Evolutionary conservation across 2,888 invertebrate genomes (phyloP), one percentile per base, ranked within the genome.

Genomic region (Epistrophe eligans): DNA sequence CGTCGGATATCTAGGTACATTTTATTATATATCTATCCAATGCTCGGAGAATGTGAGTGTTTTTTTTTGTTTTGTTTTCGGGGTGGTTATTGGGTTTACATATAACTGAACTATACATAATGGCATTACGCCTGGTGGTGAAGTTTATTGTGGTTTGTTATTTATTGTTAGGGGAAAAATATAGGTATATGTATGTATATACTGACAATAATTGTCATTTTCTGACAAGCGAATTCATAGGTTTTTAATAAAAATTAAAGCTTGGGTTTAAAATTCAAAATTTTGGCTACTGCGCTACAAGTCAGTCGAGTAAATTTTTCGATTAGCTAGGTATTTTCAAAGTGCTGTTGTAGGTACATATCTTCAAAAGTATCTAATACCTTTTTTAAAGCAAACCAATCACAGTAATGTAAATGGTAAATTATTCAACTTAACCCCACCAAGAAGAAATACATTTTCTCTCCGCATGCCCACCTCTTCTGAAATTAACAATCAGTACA

Each of bases 111-210:
- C 24, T n/a, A 24, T 24, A 24, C 24, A 48, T 45, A n/a, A 17
- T n/a, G 24, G 8, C 45, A 67, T 73, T 62, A 77, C 84, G 84
- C 62, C 40, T 81, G 81, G 81, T 24, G 24, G 24, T 73, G 81
- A 17, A 28, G 24, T 43, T 8, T 50, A 11, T 24, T 15, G 5
- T 43, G 11, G 43, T 15, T 48, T 48, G 8, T n/a, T 15, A 15
- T 43, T n/a, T 15, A 15, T 43, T n/a, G n/a, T 43, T n/a, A 45
- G 4, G 48, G 48, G 48, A 32, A 32, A 6, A 7, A 32, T 7
- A 32, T 5, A n/a, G n/a, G n/a, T 32, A 0, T 32, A 32, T 4
- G 0, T 32, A 32, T 24, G 24, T 32, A 28, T 5, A 28, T 28
- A 28, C 28, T 32, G 32, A 32, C 35, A 35, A 35, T 35, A 0